Evolutionary conservation across 64 coral and sea anemone genomes (phyloP), one percentile per base, ranked within the genome.

Genomic region (Acropora yongei): DNA sequence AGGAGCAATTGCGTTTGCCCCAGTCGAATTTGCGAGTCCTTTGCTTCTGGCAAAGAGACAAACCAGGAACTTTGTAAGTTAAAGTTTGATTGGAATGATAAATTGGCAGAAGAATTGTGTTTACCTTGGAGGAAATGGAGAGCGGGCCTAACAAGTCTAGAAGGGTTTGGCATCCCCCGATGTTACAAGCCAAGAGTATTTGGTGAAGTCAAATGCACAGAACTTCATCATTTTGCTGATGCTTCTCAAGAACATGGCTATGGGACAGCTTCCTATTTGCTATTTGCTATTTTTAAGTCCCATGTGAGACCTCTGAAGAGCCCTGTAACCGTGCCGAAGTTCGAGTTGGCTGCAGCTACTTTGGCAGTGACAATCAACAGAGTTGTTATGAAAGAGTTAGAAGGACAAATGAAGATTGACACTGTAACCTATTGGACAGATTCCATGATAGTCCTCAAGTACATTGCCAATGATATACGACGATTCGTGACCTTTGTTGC

Each of bases 401-500:
- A 90, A 30, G 49, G 77, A 11, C 65, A 43, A 49, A 16, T 98
- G 1, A 2, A 73, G 44, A 82, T 88, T 5, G 17, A 82, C 8
- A 58, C 63, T 6, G 72, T 89, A 1, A 18, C 47, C 8, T 98
- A 78, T 79, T 94, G 89, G 96, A 94, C 92, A 66, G 88, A 97
- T 41, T 88, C 83, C n/a, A 19, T 78, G 58, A 63, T 63, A 63
- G 58, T 63, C 11, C 58, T 63, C 2, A 18, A 63, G 58, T 63
- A 14, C 58, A 18, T 68, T 93, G 40, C 75, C 90, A 11, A 88
- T 82, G 85, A 91, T 19, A 49, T 40, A 17, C 91, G 19, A 89
- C 89, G 90, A 90, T 96, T 89, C 75, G 46, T 44, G 39, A 92
- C 78, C 3, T 96, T 96, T 60, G 90, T 96, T 0, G 85, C 90